A percentile compares a stretch with the other conserved stretches of the same genome.
Evolutionary conservation across 1,140 invertebrate genomes (phyloP).

Genomic region (Potamilus streckersoni): DNA sequence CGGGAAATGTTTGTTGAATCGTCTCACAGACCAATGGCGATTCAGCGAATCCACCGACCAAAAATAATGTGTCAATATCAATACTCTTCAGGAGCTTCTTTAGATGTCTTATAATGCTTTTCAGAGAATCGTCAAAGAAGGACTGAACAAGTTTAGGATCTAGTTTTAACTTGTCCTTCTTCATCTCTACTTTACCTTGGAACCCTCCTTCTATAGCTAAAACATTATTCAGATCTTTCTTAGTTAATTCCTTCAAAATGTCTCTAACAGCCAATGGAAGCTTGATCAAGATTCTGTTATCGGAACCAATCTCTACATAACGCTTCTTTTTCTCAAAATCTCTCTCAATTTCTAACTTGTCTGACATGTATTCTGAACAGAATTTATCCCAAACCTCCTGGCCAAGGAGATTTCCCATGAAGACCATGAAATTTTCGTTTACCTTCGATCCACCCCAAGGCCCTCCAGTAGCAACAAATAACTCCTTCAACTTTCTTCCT

Average conservation of each 20-base stretch:
- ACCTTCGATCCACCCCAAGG: conserved; percentile 19
- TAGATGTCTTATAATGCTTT: conserved; percentile 8
- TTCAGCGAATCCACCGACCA: conserved; percentile 16
- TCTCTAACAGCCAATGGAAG: conserved; percentile 2
- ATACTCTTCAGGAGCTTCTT: not conserved
- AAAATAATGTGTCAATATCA: not conserved
- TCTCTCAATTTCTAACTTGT: conserved; percentile 19
- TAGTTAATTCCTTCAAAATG: conserved; percentile 9
- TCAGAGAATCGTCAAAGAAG: conserved; percentile 9
- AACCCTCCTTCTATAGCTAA: conserved; percentile 5
- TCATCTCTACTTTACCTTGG: conserved; percentile 12
- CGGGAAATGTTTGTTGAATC: conserved; percentile 4
- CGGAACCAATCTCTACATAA: not conserved
- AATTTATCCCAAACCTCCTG: conserved; percentile 5
- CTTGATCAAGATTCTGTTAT: conserved; percentile 9
- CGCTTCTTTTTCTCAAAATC: conserved; percentile 24
- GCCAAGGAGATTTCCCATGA: conserved; percentile 6
- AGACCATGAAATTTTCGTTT: conserved; percentile 11
- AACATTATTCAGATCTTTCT: conserved; percentile 1
- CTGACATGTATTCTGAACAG: not conserved
- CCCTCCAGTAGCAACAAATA: conserved; percentile 21
- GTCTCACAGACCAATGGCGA: conserved; percentile 11
- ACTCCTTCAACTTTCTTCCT: conserved; percentile 7
- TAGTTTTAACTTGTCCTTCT: conserved; percentile 17
- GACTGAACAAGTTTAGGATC: conserved; percentile 6